Conservation (phyloP, 2,113 vertebrate species). For the Lophochroa leadbeateri region DNA sequence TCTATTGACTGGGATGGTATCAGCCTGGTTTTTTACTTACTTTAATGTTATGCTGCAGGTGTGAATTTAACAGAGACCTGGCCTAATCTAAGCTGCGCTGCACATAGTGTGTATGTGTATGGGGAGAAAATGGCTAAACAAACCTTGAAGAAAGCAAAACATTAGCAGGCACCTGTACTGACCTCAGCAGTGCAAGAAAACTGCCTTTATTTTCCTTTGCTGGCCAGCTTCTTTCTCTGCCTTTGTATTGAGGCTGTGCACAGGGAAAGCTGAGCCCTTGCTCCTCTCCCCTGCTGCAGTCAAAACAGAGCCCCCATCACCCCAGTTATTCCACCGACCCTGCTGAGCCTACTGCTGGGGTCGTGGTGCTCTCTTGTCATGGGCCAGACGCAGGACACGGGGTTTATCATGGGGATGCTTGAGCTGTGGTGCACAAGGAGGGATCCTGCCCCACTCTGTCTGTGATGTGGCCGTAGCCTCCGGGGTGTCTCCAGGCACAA, state of each 20-base stretch:
- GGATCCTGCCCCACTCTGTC: fast-evolving
- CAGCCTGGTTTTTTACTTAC: slow-evolving; percentile 15
- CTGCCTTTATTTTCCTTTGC: neutral
- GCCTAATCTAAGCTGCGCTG: neutral
- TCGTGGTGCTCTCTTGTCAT: neutral
- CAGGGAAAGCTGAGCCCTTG: fast-evolving
- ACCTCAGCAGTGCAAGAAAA: neutral
- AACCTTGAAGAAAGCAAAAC: neutral
- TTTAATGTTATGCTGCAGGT: slow-evolving; percentile 15
- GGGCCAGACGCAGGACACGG: neutral
- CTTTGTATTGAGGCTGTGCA: fast-evolving
- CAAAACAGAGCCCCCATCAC: neutral
- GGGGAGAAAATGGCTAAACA: neutral
- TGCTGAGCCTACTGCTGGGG: neutral
- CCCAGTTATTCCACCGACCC: fast-evolving
- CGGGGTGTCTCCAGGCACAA: fast-evolving
- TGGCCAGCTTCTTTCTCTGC: neutral
- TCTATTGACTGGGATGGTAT: slow-evolving; percentile 71
- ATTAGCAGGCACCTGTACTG: neutral
- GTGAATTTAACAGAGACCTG: slow-evolving; percentile 14
- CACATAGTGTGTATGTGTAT: neutral
- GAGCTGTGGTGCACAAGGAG: neutral
- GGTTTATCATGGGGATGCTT: neutral
- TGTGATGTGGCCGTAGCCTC: fast-evolving
- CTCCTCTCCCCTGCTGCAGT: neutral